Conservation (phyloP, 2,113 vertebrate genomes). For the Scolopax mira region DNA sequence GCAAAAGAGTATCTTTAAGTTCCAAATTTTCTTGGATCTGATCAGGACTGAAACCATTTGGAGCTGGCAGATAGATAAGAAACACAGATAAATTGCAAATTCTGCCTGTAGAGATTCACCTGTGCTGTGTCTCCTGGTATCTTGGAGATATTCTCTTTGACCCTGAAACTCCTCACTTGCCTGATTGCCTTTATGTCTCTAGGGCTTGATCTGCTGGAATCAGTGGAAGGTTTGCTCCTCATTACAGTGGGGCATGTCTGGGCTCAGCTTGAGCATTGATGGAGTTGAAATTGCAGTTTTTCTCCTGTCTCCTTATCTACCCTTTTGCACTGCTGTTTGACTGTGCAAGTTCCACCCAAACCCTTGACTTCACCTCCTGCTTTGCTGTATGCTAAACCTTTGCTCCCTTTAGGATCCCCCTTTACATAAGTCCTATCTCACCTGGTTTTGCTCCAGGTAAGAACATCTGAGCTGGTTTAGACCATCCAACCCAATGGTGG, state of each 20-base stretch:
- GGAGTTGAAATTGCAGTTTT: not conserved
- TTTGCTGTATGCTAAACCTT: not conserved
- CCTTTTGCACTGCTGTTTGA: not conserved
- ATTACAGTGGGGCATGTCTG: not conserved
- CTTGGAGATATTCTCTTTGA: conserved; percentile 3
- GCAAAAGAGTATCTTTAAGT: not conserved
- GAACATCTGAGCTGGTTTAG: not conserved
- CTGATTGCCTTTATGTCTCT: not conserved
- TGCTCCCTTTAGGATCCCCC: not conserved
- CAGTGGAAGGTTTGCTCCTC: not conserved
- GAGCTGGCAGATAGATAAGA: not conserved
- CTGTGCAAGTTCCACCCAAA: not conserved
- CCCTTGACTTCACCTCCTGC: not conserved
- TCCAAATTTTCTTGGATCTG: not conserved
- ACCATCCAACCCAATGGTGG: not conserved
- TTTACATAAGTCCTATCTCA: not conserved
- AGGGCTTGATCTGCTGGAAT: conserved; percentile 27
- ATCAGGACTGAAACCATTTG: not conserved
- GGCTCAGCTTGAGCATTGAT: not conserved
- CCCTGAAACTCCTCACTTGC: not conserved
- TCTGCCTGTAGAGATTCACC: conserved; percentile 16
- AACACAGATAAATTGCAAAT: not conserved
- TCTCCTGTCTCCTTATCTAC: not conserved
- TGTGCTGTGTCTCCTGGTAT: not conserved
- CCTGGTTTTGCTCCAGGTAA: not conserved